phyloP scores from a whole-genome alignment of 2,113 vertebrate genomes.

The Antigone vipio region DNA sequence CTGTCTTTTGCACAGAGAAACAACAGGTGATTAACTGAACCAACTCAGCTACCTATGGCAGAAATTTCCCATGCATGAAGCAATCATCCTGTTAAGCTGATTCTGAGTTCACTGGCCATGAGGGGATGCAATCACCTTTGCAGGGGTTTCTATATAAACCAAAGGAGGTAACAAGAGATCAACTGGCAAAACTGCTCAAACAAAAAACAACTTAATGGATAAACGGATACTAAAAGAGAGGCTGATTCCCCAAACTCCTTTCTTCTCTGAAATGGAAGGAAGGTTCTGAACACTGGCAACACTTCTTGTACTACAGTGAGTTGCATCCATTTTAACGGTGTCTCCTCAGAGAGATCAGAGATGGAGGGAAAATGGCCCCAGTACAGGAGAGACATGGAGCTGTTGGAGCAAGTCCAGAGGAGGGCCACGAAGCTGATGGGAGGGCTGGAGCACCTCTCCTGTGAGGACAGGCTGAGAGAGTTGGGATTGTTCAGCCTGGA shows the following conservation, averaged over 20 bases:
- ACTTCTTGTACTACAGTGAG: background rate
- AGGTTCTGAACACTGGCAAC: background rate
- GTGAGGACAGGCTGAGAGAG: no score
- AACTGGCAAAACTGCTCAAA: background rate
- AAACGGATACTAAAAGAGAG: background rate
- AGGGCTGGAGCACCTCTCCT: no score
- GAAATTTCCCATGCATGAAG: background rate
- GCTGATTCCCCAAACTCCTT: background rate
- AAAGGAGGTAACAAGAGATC: background rate
- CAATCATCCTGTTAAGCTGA: background rate
- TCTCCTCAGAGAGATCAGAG: background rate
- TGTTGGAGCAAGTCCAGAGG: no score
- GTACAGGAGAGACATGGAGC: no score
- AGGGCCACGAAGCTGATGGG: no score
- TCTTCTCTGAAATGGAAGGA: background rate
- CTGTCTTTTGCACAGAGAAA: background rate
- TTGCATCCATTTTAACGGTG: background rate
- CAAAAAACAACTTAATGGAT: background rate
- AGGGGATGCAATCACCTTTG: background rate
- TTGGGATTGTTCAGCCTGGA: no score
- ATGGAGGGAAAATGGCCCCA: no score
- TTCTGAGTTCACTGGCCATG: background rate
- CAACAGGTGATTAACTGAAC: background rate
- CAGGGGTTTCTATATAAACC: background rate
- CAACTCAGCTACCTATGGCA: background rate